These are phyloP conservation scores for Taeniopygia guttata DNA, from an alignment of 2,797 vertebrate species.

Conservation along the genomic window DNA sequence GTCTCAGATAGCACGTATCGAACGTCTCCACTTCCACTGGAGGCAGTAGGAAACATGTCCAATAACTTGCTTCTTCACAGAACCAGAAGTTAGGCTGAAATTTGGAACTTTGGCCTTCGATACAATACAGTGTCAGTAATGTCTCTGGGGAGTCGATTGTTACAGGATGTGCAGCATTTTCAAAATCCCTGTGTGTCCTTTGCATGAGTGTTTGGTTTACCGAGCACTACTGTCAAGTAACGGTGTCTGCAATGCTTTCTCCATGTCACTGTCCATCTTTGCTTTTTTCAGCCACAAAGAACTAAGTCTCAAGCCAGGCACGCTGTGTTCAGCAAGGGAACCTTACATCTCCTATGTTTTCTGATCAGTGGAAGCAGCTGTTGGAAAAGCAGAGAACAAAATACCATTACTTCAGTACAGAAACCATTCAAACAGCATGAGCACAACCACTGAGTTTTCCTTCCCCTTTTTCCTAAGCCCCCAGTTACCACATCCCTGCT, in stretches of 20 bases:
- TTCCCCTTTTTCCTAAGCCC: neutral
- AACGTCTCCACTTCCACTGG: conserved; percentile 36
- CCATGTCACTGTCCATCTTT: conserved; percentile 28
- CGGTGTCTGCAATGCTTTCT: conserved; percentile 2
- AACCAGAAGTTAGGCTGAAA: conserved; percentile 73
- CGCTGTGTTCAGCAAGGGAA: conserved; percentile 59
- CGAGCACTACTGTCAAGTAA: conserved; percentile 48
- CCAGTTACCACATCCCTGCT: neutral
- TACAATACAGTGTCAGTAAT: conserved; percentile 70
- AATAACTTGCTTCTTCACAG: conserved; percentile 61
- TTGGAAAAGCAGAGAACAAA: conserved; percentile 64
- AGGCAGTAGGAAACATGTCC: conserved; percentile 39
- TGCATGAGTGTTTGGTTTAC: conserved; percentile 67
- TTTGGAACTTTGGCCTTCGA: conserved; percentile 78
- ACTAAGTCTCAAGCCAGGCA: conserved; percentile 65
- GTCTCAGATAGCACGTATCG: conserved; percentile 8
- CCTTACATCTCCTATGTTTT: conserved; percentile 62
- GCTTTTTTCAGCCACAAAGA: conserved; percentile 51
- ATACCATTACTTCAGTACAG: neutral
- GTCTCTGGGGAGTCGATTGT: conserved; percentile 68
- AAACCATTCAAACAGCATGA: neutral
- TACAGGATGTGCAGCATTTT: conserved; percentile 78
- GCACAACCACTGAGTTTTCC: neutral
- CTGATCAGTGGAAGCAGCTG: conserved; percentile 74
- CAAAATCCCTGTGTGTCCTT: conserved; percentile 76